Base-by-base conservation (phyloP, 2,797 vertebrate genomes). In the Artibeus jamaicensis region DNA sequence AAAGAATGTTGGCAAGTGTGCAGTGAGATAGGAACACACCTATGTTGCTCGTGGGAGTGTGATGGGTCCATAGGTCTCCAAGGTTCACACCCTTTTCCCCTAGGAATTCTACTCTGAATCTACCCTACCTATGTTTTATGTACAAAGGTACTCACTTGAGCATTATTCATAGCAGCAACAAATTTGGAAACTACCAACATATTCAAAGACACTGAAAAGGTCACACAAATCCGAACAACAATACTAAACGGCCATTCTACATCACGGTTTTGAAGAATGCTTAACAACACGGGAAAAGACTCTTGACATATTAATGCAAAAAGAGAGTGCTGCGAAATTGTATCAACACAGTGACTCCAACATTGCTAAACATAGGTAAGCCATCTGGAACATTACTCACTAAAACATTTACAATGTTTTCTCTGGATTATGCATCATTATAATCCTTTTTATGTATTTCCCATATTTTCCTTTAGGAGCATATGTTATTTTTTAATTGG, bases 401-500 rank as follows among this genome's bases (percentile, higher is more conserved):
- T 67, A 86, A 86, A 85, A 53, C 50, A 7, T 78, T 82, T 32
- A 83, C 26, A n/a, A 9, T 78, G n/a, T 32, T 83, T 94, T 67
- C 48, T 89, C 62, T 77, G 37, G 55, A 39, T 82, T 78, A 86
- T 26, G 37, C 19, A 11, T 68, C 9, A 46, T 46, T 74, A 59
- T 39, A 65, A 86, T 59, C 86, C 76, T 18, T 82, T 82, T 86
- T 48, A 39, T 44, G 18, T 55, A 44, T 65, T 84, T 84, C 29
- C 34, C 73, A 81, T 44, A 24, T 71, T 93, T 91, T 81, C 89
- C 55, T 84, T 81, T 44, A 92, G 67, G 59, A 55, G 1, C n/a
- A 82, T 57, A 86, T 55, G 37, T 67, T 89, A 81, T 92, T 97
- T 84, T 94, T 86, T 70, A 83, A 67, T 62, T 48, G 26, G 26